Conservation (phyloP, 2,113 vertebrate species). For the Platycercus adscitus region DNA sequence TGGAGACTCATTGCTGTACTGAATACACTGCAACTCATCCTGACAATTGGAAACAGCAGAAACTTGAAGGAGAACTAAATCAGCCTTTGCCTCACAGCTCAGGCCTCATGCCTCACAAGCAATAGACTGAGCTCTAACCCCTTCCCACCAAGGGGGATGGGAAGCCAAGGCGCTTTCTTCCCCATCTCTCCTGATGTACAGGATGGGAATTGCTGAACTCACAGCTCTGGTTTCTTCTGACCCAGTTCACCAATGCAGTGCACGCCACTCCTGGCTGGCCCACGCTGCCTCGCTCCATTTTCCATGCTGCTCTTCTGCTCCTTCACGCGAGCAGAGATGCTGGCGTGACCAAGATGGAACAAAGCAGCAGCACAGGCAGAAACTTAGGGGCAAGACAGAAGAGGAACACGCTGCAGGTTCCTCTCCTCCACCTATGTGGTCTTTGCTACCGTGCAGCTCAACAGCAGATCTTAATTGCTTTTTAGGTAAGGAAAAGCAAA, state of each 20-base stretch:
- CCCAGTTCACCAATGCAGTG: constrained; percentile 15
- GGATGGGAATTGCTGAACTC: constrained; percentile 49
- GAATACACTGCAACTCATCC: background rate
- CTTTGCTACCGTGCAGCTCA: background rate
- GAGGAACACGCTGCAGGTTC: background rate
- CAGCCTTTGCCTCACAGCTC: background rate
- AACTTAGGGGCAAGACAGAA: background rate
- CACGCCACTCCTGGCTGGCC: constrained; percentile 11
- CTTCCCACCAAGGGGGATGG: background rate
- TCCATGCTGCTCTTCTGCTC: constrained; percentile 30
- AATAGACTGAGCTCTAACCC: background rate
- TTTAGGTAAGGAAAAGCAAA: background rate
- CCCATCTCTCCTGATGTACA: background rate
- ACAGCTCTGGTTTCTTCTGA: constrained; percentile 62
- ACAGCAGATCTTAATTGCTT: background rate
- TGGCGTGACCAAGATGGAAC: background rate
- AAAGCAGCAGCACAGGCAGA: background rate
- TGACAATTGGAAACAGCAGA: background rate
- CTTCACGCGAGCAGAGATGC: background rate
- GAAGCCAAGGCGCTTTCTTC: background rate
- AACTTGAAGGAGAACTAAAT: background rate
- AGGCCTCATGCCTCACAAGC: background rate
- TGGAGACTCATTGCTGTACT: background rate
- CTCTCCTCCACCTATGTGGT: background rate
- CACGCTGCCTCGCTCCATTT: constrained; percentile 47